These are phyloP conservation scores for Calvadosia cruxmelitensis DNA, from an alignment of 30 jellyfish, hydroid and myxozoan species.

Conservation along the genomic window DNA sequence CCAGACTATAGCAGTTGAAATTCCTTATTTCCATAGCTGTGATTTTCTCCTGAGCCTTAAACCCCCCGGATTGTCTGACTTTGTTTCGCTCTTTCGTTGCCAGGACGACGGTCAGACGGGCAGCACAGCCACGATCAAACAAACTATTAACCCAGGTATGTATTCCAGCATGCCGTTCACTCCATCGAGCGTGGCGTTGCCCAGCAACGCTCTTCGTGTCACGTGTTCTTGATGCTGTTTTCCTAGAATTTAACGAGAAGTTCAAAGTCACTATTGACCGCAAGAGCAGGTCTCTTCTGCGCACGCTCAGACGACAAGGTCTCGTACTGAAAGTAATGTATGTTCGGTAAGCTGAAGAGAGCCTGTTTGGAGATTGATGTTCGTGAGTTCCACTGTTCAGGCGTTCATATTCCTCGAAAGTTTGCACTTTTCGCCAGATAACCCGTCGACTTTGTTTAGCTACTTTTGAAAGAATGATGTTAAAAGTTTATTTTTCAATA, in stretches of 20 bases:
- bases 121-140: conserved; percentile 31
- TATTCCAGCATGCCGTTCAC: too few relatives aligned
- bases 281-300: conserved; percentile 44
- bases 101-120: conserved; percentile 92
- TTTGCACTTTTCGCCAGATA: too few relatives aligned
- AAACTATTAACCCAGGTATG: conserved; percentile 76
- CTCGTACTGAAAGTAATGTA: conserved; percentile 35
- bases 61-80: too few relatives aligned
- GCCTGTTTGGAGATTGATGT: too few relatives aligned
- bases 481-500: neutral
- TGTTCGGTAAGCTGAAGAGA: conserved; percentile 63
- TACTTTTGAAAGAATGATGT: too few relatives aligned
- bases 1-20: too few relatives aligned
- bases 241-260: conserved; percentile 50
- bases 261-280: conserved; percentile 78
- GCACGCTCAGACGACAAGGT: conserved; percentile 55
- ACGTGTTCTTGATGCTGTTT: too few relatives aligned
- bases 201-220: too few relatives aligned
- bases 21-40: neutral
- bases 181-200: too few relatives aligned
- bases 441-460: too few relatives aligned
- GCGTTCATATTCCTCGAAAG: too few relatives aligned
- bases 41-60: neutral
- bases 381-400: too few relatives aligned
- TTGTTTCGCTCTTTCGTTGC: neutral